These are phyloP conservation scores for Acromyrmex charruanus DNA, from an alignment of 1,140 invertebrate genomes.

Conservation along the genomic window DNA sequence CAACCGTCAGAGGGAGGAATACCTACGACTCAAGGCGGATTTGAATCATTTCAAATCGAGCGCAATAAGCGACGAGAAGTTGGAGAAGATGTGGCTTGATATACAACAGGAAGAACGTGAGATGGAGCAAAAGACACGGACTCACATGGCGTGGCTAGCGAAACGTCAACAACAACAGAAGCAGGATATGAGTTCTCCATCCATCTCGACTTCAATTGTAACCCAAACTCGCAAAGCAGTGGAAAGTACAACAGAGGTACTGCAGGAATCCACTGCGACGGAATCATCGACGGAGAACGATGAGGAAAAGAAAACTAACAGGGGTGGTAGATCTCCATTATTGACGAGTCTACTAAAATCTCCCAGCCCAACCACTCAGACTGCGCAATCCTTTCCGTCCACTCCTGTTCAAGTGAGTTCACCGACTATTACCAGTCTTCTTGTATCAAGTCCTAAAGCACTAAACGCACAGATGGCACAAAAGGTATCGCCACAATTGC, in stretches of 20 bases:
- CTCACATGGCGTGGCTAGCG: constrained; percentile 89
- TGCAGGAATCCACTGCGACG: constrained; percentile 60
- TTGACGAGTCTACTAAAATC: constrained; percentile 93
- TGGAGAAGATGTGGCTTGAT: constrained; percentile 91
- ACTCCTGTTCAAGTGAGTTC: constrained; percentile 83
- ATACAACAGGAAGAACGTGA: constrained; percentile 91
- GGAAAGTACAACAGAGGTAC: constrained; percentile 75
- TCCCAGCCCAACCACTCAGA: constrained; percentile 86
- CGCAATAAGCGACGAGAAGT: constrained; percentile 88
- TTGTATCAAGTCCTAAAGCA: constrained; percentile 86
- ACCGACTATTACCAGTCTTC: constrained; percentile 88
- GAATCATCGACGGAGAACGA: constrained; percentile 40
- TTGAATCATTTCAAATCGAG: constrained; percentile 87
- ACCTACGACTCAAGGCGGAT: constrained; percentile 90
- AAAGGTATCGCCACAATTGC: constrained; percentile 82
- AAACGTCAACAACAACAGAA: constrained; percentile 89
- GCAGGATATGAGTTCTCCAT: constrained; percentile 74
- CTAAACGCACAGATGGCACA: constrained; percentile 77
- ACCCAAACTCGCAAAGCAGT: constrained; percentile 59
- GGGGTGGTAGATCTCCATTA: constrained; percentile 89
- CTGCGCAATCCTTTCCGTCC: constrained; percentile 82
- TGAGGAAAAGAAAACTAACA: constrained; percentile 80
- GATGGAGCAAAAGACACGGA: constrained; percentile 89
- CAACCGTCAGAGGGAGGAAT: constrained; percentile 90
- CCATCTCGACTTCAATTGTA: constrained; percentile 7